Evolutionary conservation across 2,888 invertebrate species (phyloP).

Genomic region (Polia nebulosa): DNA sequence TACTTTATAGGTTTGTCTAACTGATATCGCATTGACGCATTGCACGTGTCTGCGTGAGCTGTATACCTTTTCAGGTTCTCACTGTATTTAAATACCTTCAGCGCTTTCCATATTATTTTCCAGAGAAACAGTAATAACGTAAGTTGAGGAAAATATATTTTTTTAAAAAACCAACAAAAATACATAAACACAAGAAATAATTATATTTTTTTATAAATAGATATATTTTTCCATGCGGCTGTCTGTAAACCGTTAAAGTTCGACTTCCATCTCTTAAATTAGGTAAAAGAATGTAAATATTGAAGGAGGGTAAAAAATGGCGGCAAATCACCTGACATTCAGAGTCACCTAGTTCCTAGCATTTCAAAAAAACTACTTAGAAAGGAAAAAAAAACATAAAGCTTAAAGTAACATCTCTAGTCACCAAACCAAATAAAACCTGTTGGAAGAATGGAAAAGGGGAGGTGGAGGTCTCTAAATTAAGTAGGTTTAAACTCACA

Average conservation of each 20-base stretch:
- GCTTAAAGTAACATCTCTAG: conserved; percentile 10
- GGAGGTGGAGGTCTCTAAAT: conserved; percentile 35
- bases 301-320: neutral
- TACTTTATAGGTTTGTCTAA: too few species aligned
- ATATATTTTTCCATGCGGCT: conserved; percentile 61
- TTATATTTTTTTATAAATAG: conserved; percentile 59
- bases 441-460: neutral
- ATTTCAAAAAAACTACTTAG: conserved; percentile 14
- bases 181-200: conserved; percentile 58
- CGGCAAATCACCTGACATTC: conserved; percentile 37
- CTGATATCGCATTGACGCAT: neutral
- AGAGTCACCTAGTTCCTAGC: conserved; percentile 77
- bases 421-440: neutral
- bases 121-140: conserved; percentile 30
- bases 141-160: conserved; percentile 65
- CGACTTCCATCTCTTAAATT: conserved; percentile 41
- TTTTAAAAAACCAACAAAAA: conserved; percentile 69
- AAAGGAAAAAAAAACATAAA: conserved; percentile 6
- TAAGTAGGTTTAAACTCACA: conserved; percentile 14
- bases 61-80: neutral
- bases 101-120: conserved; percentile 28
- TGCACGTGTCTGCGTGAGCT: neutral
- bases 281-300: conserved; percentile 26
- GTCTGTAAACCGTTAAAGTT: conserved; percentile 10
- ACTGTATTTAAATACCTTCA: conserved; percentile 14